These are phyloP conservation scores for Aphis gossypii DNA, from an alignment of 1,140 invertebrate species.

Conservation along the genomic window DNA sequence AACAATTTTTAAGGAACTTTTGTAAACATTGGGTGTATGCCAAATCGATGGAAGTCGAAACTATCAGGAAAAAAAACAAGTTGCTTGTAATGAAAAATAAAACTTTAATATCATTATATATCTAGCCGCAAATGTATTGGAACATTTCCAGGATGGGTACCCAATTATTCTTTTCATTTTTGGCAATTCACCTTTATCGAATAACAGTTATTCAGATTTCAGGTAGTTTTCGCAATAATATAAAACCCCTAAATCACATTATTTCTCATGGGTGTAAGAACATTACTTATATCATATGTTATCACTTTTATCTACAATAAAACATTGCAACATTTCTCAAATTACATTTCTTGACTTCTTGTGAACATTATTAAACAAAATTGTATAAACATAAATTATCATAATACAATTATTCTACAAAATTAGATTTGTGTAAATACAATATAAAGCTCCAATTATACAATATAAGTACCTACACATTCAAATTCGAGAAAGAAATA, in stretches of 20 bases:
- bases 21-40: not conserved
- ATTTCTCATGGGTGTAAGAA: not conserved
- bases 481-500: not conserved
- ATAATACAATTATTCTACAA: not conserved
- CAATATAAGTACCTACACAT: too few species aligned
- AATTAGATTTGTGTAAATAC: not conserved
- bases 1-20: slow-evolving; percentile 15
- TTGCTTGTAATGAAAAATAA: slow-evolving; percentile 29
- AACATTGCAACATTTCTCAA: not conserved
- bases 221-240: not conserved
- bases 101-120: slow-evolving; percentile 37
- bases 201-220: not conserved
- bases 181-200: not conserved
- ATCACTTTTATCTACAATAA: not conserved
- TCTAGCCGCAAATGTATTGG: not conserved
- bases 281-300: not conserved
- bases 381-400: not conserved
- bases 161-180: slow-evolving; percentile 23
- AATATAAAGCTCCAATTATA: not conserved
- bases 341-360: not conserved
- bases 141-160: not conserved
- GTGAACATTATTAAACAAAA: not conserved
- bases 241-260: not conserved
- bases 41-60: not conserved
- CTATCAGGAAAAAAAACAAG: not conserved